These are phyloP conservation scores for Mesocentrotus franciscanus DNA, from an alignment of 53 echinoderm and acorn worm genomes.

Conservation along the genomic window DNA sequence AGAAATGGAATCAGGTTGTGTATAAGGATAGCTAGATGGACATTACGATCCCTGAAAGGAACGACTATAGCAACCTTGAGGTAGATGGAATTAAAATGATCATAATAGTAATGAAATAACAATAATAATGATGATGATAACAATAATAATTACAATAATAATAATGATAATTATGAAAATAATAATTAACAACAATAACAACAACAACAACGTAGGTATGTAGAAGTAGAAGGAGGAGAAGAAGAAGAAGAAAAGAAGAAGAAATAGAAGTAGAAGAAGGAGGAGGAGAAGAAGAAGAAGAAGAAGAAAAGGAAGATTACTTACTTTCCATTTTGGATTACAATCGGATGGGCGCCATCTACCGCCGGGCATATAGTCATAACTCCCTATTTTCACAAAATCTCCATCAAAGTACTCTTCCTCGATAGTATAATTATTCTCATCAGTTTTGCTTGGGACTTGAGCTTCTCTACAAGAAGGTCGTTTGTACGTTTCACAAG, in stretches of 20 bases:
- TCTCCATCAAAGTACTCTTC: background rate
- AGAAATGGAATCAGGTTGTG: conserved; percentile 72
- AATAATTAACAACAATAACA: no score
- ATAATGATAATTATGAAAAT: background rate
- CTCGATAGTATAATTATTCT: background rate
- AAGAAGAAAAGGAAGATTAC: background rate
- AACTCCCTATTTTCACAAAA: conserved; percentile 29
- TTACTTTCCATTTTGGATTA: conserved; percentile 44
- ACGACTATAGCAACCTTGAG: conserved; percentile 76
- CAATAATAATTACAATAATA: background rate
- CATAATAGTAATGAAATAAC: background rate
- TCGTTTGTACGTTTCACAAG: background rate
- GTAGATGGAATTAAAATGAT: background rate
- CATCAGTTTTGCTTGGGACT: background rate
- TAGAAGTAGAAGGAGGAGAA: no score
- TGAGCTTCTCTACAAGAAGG: background rate
- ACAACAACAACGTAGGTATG: background rate
- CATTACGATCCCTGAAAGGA: conserved; percentile 70
- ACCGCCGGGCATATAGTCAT: conserved; percentile 48
- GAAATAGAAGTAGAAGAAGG: background rate
- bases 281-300: no score
- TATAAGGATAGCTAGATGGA: conserved; percentile 70
- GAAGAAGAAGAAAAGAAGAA: no score
- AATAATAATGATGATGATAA: background rate
- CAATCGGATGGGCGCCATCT: conserved; percentile 49